Evolutionary conservation across 2,113 vertebrate genomes (phyloP).

Genomic region (Engraulis encrasicolus): DNA sequence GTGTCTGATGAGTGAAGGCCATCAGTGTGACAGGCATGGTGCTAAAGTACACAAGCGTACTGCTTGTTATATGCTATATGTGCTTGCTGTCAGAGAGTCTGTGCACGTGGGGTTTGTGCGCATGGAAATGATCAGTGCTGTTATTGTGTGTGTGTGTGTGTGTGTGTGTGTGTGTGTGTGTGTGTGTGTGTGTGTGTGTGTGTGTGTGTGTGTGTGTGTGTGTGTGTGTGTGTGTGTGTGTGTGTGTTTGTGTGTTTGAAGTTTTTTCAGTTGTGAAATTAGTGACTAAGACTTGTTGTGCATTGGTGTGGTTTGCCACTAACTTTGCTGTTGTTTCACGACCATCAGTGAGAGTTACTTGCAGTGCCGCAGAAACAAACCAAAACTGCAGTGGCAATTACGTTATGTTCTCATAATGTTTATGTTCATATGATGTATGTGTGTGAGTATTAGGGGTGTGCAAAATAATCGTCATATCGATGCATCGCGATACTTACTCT

Average conservation of each 20-base stretch:
- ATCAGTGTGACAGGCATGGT: neutral
- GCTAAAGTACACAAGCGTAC: neutral
- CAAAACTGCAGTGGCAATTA: neutral
- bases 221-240: neutral
- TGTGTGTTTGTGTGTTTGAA: no score
- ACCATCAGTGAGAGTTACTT: neutral
- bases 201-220: neutral
- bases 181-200: neutral
- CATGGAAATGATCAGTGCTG: no score
- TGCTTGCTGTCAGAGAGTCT: neutral
- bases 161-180: neutral
- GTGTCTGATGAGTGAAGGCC: neutral
- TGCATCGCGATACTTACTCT: no score
- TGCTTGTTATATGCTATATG: no score
- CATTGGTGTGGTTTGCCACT: neutral
- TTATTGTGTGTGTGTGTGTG: neutral
- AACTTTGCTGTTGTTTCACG: neutral
- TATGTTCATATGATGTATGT: constrained; percentile 47
- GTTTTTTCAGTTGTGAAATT: neutral
- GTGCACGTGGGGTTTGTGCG: neutral
- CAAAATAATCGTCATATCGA: no score
- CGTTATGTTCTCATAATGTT: constrained; percentile 28
- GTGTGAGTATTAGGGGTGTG: neutral
- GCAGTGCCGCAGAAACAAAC: neutral
- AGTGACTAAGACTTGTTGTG: neutral